Evolutionary conservation across 2,113 vertebrate species (phyloP).

Genomic region (Xenopus tropicalis): UCB_Xtro_10.0 CM004444.2:121740001-121740500

Average conservation of each 20-base stretch:
- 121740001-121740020: background rate
- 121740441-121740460: no score
- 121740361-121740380: no score
- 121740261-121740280: constrained; percentile 29
- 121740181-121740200: constrained; percentile 14
- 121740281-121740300: constrained; percentile 13
- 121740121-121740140: background rate
- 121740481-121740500: no score
- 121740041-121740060: constrained; percentile 19
- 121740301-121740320: constrained; percentile 28
- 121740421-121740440: no score
- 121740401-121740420: no score
- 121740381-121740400: no score
- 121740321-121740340: constrained; percentile 32
- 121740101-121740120: background rate
- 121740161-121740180: background rate
- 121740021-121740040: constrained; percentile 36
- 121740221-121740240: no score
- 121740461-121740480: no score
- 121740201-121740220: no score
- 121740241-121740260: constrained; percentile 17
- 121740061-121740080: background rate
- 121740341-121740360: constrained; percentile 30
- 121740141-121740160: background rate
- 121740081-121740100: background rate